Percentiles rank a stretch among this genome's conserved stretches.
Conservation (phyloP, 2,797 vertebrate species). For the Diglossa cyanea region DNA sequence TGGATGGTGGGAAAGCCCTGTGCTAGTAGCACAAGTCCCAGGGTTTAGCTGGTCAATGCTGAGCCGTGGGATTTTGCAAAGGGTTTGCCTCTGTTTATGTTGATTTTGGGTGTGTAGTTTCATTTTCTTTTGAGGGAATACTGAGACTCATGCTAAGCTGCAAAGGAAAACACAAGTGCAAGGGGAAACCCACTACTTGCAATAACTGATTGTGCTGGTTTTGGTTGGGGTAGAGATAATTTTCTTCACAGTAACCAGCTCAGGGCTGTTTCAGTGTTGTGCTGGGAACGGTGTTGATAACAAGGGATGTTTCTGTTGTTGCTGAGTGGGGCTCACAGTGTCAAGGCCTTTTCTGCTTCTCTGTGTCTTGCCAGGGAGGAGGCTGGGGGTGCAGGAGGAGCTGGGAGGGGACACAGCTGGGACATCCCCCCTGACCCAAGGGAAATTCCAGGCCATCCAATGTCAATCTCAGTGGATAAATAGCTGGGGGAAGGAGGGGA, state of each 20-base stretch:
- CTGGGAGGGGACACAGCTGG: not conserved
- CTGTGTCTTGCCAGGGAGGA: accelerated
- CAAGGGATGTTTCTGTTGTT: not conserved
- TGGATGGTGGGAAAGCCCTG: not conserved
- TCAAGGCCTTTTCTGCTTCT: not conserved
- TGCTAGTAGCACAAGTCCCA: not conserved
- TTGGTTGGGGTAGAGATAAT: not conserved
- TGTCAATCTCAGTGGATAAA: not conserved
- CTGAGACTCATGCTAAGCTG: not conserved
- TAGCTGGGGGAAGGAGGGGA: not conserved
- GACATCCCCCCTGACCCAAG: not conserved
- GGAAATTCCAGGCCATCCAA: not conserved
- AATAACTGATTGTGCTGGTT: not conserved
- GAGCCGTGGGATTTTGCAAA: not conserved
- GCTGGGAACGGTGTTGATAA: not conserved
- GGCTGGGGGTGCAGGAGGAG: not conserved
- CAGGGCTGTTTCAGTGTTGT: not conserved
- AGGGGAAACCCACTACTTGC: not conserved
- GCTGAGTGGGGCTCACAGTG: not conserved
- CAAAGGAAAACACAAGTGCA: not conserved
- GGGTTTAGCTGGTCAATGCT: not conserved
- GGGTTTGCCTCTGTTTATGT: not conserved
- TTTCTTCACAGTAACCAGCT: not conserved
- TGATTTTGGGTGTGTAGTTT: not conserved
- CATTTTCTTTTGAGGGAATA: not conserved